phyloP scores from a whole-genome alignment of 2,888 invertebrate genomes.

The Nephrotoma guestfalica region DNA sequence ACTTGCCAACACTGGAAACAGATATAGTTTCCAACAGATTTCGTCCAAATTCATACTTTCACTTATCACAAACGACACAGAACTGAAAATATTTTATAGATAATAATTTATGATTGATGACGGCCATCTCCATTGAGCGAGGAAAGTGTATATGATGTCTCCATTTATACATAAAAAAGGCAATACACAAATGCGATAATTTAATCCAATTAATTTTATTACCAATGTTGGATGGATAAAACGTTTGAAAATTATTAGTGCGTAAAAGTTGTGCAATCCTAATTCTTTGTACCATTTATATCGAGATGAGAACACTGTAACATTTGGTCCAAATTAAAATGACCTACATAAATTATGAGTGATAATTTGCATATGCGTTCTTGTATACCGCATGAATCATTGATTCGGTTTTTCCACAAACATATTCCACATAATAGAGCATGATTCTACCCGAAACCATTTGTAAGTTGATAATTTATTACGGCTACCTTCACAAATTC shows the following conservation, averaged over 20 bases:
- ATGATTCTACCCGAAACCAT: neutral
- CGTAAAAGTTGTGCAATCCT: neutral
- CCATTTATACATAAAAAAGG: neutral
- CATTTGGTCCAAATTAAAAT: neutral
- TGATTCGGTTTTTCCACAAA: neutral
- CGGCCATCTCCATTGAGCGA: neutral
- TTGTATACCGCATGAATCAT: neutral
- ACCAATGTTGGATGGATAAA: neutral
- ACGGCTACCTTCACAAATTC: neutral
- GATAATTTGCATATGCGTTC: neutral
- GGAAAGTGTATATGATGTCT: neutral
- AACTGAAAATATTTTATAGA: neutral
- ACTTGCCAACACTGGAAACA: conserved; percentile 29
- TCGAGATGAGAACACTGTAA: neutral
- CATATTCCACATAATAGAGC: neutral
- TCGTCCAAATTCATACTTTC: conserved; percentile 21
- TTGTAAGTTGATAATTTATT: neutral
- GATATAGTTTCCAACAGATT: conserved; percentile 27
- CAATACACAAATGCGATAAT: neutral
- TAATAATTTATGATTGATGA: neutral
- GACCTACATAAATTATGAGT: neutral
- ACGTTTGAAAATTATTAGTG: neutral
- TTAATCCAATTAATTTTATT: neutral
- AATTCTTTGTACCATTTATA: neutral
- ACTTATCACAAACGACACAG: neutral